Base-by-base conservation (phyloP, 92 coral and sea anemone species). In the Epizoanthus rinbou region DNA sequence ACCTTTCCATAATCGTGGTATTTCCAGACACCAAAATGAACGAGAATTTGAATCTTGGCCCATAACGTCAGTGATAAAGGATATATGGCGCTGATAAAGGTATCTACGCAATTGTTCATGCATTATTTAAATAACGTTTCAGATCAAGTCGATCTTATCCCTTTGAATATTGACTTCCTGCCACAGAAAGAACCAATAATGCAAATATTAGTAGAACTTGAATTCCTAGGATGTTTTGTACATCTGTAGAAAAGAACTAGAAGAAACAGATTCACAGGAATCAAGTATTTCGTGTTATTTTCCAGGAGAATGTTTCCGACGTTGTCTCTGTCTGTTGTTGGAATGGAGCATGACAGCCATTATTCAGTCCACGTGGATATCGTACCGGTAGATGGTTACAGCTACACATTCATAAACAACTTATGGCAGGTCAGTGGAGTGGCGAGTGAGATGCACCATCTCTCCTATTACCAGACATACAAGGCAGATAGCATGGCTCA, bases 231-330 rank as follows among this genome's bases (percentile, higher is more conserved):
- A 28, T 67, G 43, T n/a, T 23, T 35, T 17, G 1, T 69, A 37
- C 15, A 74, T 50, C 14, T 74, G 28, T 54, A 23, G 4, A 31
- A 7, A 0, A 22, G 21, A 39, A 3, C 52, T 52, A 5, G 4
- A n/a, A 45, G 11, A 11, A 22, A 21, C 33, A 5, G 33, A 28
- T 50, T 69, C 3, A 50, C 2, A 11, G 54, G 54, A 50, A 2
- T 28, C 31, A 28, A 28, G 50, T 43, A 0, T 43, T 43, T 0
- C 16, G 14, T 50, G 54, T 50, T 50, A 11, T 50, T 50, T 43
- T 50, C 5, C 6, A 93, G 97, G 79, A 85, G 97, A 63, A 93
- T 93, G 97, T 93, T 93, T 69, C 97, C 97, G 31, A 93, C 97
- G 10, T 66, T 93, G 15, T 88, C 92, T n/a, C 73, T 93, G 70